Evolutionary conservation across 2,113 vertebrate species (phyloP).

Genomic region (Engystomops pustulosus): DNA sequence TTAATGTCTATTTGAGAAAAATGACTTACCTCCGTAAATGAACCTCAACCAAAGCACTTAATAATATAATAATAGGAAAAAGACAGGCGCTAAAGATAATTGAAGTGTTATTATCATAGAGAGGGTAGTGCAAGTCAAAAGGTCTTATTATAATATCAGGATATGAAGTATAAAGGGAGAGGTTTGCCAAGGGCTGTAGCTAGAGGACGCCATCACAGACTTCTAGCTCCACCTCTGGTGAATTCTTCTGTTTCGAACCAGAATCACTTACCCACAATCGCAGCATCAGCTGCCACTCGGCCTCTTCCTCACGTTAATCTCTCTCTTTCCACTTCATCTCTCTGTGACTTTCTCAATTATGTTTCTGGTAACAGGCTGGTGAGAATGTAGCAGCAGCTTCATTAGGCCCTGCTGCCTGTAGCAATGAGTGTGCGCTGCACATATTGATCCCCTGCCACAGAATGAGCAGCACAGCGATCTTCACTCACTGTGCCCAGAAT

Average conservation of each 20-base stretch:
- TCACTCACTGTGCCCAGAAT: constrained; percentile 54
- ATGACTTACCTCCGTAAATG: background rate
- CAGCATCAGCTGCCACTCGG: constrained; percentile 49
- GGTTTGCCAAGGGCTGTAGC: constrained; percentile 27
- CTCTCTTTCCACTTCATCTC: constrained; percentile 60
- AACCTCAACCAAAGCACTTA: background rate
- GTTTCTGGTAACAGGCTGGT: constrained; percentile 59
- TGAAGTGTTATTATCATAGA: constrained; percentile 22
- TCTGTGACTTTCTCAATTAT: constrained; percentile 59
- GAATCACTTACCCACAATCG: constrained; percentile 6
- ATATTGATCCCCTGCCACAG: constrained; percentile 59
- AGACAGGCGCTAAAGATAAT: constrained; percentile 45
- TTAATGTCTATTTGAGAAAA: background rate
- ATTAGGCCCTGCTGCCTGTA: constrained; percentile 58
- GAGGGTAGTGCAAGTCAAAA: constrained; percentile 37
- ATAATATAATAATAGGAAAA: constrained; percentile 11
- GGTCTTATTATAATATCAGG: constrained; percentile 42
- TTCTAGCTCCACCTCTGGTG: constrained; percentile 24
- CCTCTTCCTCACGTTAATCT: constrained; percentile 52
- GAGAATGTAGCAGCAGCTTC: constrained; percentile 56
- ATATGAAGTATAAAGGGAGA: constrained; percentile 43
- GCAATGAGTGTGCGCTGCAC: constrained; percentile 56
- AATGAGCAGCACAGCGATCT: constrained; percentile 52
- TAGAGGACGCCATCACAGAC: constrained; percentile 1
- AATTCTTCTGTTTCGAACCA: background rate